phyloP scores from a whole-genome alignment of 2,797 vertebrate species.

The Muscicapa comitata region DNA sequence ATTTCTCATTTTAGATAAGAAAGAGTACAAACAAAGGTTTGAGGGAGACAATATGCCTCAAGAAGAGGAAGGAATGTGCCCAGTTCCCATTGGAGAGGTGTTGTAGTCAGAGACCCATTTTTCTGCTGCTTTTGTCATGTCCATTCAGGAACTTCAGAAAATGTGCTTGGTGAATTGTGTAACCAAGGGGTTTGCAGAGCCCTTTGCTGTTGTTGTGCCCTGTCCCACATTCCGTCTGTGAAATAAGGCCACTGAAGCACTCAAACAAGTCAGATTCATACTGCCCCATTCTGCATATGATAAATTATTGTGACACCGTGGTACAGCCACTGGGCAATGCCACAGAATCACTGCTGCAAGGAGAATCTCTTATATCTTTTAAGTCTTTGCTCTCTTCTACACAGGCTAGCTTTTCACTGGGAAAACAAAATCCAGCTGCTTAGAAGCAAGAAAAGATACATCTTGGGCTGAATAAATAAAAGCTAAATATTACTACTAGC shows the following conservation, averaged over 20 bases:
- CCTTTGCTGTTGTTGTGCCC: neutral
- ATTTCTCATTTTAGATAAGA: conserved; percentile 59
- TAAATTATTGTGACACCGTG: conserved; percentile 62
- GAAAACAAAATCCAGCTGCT: conserved; percentile 56
- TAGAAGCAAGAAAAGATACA: conserved; percentile 29
- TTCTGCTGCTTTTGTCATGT: neutral
- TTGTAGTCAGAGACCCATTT: neutral
- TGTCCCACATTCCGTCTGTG: conserved; percentile 41
- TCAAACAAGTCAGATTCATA: conserved; percentile 64
- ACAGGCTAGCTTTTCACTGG: neutral
- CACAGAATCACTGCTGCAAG: conserved; percentile 48
- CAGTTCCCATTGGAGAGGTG: neutral
- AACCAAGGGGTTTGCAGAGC: neutral
- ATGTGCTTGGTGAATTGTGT: neutral
- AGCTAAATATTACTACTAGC: conserved; percentile 11
- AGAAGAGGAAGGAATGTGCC: neutral
- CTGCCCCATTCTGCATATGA: neutral
- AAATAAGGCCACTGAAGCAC: conserved; percentile 63
- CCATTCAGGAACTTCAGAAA: neutral
- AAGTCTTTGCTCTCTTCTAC: neutral
- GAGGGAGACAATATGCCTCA: neutral
- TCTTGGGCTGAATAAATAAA: conserved; percentile 41
- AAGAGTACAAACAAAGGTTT: conserved; percentile 44
- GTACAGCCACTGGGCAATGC: conserved; percentile 58
- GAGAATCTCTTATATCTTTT: conserved; percentile 28